A percentile compares a stretch with the other conserved stretches of the same genome.
phyloP scores from a whole-genome alignment of 1,140 invertebrate species.

The Drosophila rhopaloa region DNA sequence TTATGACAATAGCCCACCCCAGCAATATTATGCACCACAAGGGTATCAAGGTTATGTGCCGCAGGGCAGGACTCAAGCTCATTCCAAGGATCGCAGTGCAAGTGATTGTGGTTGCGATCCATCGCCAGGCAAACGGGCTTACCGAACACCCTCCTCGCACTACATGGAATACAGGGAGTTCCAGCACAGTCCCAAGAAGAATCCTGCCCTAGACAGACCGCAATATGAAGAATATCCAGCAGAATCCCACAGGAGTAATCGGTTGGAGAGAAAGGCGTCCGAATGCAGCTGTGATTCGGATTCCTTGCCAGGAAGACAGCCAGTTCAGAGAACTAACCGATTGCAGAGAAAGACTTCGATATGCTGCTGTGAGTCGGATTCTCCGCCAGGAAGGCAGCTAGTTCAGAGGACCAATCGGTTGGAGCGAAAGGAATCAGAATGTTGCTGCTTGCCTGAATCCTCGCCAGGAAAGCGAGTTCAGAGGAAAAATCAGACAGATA shows the following conservation, averaged over 20 bases:
- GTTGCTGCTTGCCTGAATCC: neutral
- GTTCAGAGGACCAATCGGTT: too few relatives aligned
- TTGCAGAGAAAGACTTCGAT: neutral
- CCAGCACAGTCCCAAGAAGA: neutral
- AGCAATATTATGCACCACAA: neutral
- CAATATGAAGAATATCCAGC: neutral
- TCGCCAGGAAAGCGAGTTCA: too few relatives aligned
- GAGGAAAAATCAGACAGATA: neutral
- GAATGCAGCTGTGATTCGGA: neutral
- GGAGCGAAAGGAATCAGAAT: neutral
- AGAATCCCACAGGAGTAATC: neutral
- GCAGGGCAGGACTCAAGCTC: neutral
- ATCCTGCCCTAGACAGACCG: neutral
- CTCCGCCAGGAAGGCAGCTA: neutral
- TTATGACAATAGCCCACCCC: neutral
- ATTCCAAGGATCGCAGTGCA: neutral
- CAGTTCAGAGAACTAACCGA: neutral
- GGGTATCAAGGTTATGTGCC: neutral
- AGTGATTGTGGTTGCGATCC: neutral
- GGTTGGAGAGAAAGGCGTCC: neutral
- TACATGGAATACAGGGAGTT: slow-evolving; percentile 26
- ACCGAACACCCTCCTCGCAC: slow-evolving; percentile 5
- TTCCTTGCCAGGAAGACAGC: neutral
- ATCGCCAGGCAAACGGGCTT: neutral
- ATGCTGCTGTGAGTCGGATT: neutral